A percentile compares a stretch with the other conserved stretches of the same genome.
phyloP scores from a whole-genome alignment of 2,888 invertebrate species.

The Hofmannophila pseudospretella region DNA sequence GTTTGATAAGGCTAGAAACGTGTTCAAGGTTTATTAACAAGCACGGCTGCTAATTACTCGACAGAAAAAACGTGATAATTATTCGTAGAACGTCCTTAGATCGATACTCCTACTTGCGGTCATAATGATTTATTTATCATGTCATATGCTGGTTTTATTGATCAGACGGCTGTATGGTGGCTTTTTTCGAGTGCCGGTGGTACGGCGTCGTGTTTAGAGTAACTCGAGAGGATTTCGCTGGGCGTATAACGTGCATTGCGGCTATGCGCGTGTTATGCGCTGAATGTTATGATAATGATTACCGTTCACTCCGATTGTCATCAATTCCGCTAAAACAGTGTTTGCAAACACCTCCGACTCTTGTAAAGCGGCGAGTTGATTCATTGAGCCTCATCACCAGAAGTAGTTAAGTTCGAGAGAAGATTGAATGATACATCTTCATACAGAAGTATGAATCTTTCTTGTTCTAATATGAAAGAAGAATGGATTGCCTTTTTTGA shows the following conservation, averaged over 20 bases:
- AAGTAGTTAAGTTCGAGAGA: too few species aligned
- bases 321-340: neutral
- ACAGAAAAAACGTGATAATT: neutral
- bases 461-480: too few species aligned
- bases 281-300: constrained; percentile 4
- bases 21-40: neutral
- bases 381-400: too few species aligned
- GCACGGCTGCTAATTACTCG: neutral
- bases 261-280: too few species aligned
- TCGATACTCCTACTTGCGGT: constrained; percentile 17
- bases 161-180: constrained; percentile 15
- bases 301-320: constrained; percentile 2
- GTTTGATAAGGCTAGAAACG: neutral
- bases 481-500: too few species aligned
- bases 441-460: too few species aligned
- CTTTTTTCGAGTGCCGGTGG: constrained; percentile 9
- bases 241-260: too few species aligned
- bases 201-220: constrained; percentile 19
- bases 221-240: constrained; percentile 18
- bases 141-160: constrained; percentile 21
- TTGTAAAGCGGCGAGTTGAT: neutral
- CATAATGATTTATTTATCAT: constrained; percentile 25
- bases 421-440: too few species aligned
- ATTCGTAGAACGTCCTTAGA: constrained; percentile 8
- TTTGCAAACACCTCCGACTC: constrained; percentile 2